Evolutionary conservation across 2,797 vertebrate genomes (phyloP), one percentile per base, ranked within the genome.

Genomic region (Betta splendens): DNA sequence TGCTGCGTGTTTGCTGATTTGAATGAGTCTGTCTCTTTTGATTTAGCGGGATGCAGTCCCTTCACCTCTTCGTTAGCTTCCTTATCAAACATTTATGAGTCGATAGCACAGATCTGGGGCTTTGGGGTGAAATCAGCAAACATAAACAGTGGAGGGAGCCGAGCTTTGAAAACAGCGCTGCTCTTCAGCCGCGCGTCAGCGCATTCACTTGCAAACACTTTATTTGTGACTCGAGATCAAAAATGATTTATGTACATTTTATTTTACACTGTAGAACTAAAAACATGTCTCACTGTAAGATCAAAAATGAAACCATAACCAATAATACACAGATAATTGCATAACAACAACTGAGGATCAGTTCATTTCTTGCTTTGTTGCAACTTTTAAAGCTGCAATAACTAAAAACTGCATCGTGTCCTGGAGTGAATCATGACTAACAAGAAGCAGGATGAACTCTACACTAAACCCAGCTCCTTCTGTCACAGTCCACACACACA

Each of bases 11-110:
- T 75, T 64, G 56, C 67, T 67, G 72, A 72, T 80, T 72, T 85
- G 64, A 83, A 77, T 64, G 65, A 56, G 59, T 81, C 66, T 53
- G 69, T 77, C 81, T 78, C 70, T 42, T 77, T 71, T 78, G 78
- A 82, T 81, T 77, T 54, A 6, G 67, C 75, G 61, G 72, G 72
- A 44, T 17, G 69, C 69, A 29, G 62, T 77, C 72, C 65, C 72
- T 78, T 84, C 73, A 88, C 83, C 82, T 87, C 85, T 84, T 87
- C 72, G 70, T 84, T 82, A 78, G 78, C 70, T 83, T n/a, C 36
- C 86, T 85, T 81, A 87, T 89, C 83, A 88, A 89, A 87, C 79
- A 86, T 89, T 85, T 77, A 89, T 89, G 84, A 87, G 81, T 48
- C 73, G 75, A 59, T 77, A 80, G 61, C 76, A 68, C 57, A 73